phyloP scores from a whole-genome alignment of 2,888 invertebrate genomes.

The Crepidodera aurea region DNA sequence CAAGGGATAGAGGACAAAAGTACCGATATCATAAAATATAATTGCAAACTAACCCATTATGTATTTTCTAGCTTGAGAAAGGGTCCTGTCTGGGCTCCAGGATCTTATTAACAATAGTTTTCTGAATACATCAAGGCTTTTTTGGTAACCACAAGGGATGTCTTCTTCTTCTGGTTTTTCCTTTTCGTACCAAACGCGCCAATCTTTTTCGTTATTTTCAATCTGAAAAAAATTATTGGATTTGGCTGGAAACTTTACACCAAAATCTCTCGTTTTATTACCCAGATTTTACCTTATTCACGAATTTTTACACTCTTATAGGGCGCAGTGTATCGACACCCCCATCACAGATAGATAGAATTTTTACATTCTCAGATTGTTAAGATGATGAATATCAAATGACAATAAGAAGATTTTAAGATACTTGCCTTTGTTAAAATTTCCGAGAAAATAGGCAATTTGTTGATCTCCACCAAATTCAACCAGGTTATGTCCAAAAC shows the following conservation, averaged over 20 bases:
- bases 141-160: conserved; percentile 89
- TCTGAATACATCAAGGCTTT: conserved; percentile 85
- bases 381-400: too few species aligned
- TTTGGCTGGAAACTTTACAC: too few species aligned
- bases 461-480: conserved; percentile 92
- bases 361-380: too few species aligned
- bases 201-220: conserved; percentile 84
- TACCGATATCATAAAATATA: too few species aligned
- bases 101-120: conserved; percentile 86
- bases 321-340: too few species aligned
- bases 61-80: conserved; percentile 92
- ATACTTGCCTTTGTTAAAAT: conserved; percentile 73
- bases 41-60: conserved; percentile 71
- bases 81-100: conserved; percentile 94
- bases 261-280: too few species aligned
- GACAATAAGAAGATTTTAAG: too few species aligned
- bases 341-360: too few species aligned
- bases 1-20: too few species aligned
- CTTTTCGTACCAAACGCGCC: conserved; percentile 91
- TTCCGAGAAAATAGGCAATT: conserved; percentile 79
- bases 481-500: conserved; percentile 96
- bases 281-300: too few species aligned
- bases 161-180: conserved; percentile 92
- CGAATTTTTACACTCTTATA: too few species aligned
- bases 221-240: conserved; percentile 73